Evolutionary conservation across 2,797 vertebrate genomes (phyloP).

Genomic region (Eulemur mongoz): DNA sequence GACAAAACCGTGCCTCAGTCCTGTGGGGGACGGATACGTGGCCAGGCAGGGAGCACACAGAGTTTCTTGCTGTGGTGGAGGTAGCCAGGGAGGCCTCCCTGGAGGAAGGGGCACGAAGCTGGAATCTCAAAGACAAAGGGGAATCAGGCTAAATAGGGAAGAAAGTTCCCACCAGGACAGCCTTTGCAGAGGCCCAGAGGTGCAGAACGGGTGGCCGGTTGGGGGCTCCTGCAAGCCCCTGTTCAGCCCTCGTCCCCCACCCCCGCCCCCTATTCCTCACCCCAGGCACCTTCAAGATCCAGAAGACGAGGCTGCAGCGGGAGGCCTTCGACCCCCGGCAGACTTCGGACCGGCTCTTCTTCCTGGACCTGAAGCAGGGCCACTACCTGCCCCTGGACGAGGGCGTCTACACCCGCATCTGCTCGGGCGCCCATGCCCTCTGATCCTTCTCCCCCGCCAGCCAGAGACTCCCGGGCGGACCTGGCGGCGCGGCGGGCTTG

Average conservation of each 20-base stretch:
- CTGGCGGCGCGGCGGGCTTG: not conserved
- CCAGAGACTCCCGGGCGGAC: not conserved
- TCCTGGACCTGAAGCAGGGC: slow-evolving; percentile 87
- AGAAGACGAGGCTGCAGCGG: slow-evolving; percentile 90
- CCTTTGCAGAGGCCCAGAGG: not conserved
- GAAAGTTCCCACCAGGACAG: not conserved
- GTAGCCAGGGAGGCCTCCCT: not conserved
- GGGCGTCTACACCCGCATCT: slow-evolving; percentile 84
- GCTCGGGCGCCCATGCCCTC: slow-evolving; percentile 84
- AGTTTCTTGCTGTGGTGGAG: not conserved
- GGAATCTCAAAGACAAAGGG: not conserved
- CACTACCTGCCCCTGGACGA: slow-evolving; percentile 88
- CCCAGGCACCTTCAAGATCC: slow-evolving; percentile 94
- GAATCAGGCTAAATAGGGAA: not conserved
- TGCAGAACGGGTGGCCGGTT: not conserved
- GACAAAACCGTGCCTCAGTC: not conserved
- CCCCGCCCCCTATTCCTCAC: rapidly evolving
- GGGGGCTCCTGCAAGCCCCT: not conserved
- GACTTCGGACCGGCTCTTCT: slow-evolving; percentile 88
- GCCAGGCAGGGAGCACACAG: not conserved
- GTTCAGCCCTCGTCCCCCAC: rapidly evolving
- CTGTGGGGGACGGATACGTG: not conserved
- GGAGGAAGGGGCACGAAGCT: not conserved
- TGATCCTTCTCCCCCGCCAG: slow-evolving; percentile 62
- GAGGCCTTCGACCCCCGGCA: slow-evolving; percentile 89